phyloP scores from a whole-genome alignment of 2,797 vertebrate species.

The Artibeus jamaicensis region DNA sequence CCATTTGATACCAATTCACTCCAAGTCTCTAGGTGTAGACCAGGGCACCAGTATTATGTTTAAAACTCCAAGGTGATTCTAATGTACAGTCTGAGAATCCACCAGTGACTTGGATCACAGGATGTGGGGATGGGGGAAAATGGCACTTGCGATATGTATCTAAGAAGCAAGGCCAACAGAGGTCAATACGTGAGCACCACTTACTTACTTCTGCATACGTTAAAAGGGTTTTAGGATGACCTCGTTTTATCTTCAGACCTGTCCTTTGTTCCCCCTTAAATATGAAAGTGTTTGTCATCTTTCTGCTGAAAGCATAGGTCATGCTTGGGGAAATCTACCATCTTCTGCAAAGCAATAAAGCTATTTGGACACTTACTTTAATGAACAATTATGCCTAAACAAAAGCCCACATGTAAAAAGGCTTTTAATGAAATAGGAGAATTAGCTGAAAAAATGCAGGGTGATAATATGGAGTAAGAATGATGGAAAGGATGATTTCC shows the following conservation, averaged over 20 bases:
- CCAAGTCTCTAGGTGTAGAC: rapidly evolving
- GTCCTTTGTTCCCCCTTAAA: neutral
- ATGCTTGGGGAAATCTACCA: slow-evolving; percentile 24
- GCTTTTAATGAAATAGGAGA: slow-evolving; percentile 40
- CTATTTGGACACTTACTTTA: slow-evolving; percentile 28
- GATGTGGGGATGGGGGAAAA: rapidly evolving
- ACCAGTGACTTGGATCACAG: rapidly evolving
- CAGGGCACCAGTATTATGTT: no score
- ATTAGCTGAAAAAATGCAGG: slow-evolving; percentile 51
- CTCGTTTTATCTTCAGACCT: neutral
- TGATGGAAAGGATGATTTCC: neutral
- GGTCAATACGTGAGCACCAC: neutral
- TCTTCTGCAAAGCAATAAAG: slow-evolving; percentile 42
- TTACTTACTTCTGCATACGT: neutral
- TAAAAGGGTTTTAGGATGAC: neutral
- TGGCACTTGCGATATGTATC: neutral
- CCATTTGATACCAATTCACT: rapidly evolving
- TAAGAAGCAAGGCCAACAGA: neutral
- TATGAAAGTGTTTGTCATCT: slow-evolving; percentile 24
- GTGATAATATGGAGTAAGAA: slow-evolving; percentile 26
- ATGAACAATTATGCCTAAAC: slow-evolving; percentile 54
- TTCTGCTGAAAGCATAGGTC: neutral
- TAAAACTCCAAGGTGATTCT: neutral
- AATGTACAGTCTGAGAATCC: neutral
- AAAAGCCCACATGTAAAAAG: slow-evolving; percentile 46